phyloP scores from a whole-genome alignment of 1,140 invertebrate genomes.

The Eurosta solidaginis region DNA sequence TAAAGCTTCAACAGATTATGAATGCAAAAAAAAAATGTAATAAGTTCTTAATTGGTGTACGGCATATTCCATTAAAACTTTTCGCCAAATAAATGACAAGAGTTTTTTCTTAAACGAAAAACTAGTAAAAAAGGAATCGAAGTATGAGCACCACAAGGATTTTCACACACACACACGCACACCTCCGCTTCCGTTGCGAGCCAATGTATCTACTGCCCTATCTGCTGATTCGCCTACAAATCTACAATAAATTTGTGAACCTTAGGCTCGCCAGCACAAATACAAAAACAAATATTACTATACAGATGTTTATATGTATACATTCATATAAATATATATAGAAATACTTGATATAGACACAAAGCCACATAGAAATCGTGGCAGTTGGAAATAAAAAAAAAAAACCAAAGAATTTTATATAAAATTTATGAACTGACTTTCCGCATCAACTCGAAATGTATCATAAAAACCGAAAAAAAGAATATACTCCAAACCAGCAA shows the following conservation, averaged over 20 bases:
- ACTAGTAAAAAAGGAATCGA: background rate
- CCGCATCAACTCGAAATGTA: conserved; percentile 34
- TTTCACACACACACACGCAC: background rate
- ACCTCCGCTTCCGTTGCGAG: background rate
- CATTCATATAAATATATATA: background rate
- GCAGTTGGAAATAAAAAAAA: conserved; percentile 9
- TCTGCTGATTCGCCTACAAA: background rate
- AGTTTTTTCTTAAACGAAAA: background rate
- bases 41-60: background rate
- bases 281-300: background rate
- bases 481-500: conserved; percentile 7
- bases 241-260: background rate
- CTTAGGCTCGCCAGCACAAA: background rate
- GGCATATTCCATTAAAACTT: conserved; percentile 18
- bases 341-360: background rate
- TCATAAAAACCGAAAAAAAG: background rate
- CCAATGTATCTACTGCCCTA: background rate
- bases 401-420: conserved; percentile 24
- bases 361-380: background rate
- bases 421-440: conserved; percentile 56
- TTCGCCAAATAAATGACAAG: background rate
- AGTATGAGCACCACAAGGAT: background rate
- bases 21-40: background rate
- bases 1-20: no score
- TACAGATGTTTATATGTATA: background rate